phyloP scores from a whole-genome alignment of 2,888 invertebrate species.

The Andrena marginata region DNA sequence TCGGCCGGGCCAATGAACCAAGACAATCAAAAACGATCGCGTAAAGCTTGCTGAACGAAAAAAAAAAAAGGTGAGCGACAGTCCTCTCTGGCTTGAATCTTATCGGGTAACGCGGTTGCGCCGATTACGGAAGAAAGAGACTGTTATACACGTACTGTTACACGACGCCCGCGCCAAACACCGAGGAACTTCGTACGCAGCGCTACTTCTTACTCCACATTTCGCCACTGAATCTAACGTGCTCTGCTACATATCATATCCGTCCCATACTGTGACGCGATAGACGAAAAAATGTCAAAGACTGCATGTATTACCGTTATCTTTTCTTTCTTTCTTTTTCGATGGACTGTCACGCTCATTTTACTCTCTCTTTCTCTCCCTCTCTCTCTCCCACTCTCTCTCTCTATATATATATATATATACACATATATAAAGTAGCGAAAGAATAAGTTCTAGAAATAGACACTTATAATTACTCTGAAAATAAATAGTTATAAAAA shows the following conservation, averaged over 20 bases:
- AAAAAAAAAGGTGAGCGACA: constrained; percentile 10
- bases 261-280: constrained; percentile 25
- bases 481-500: constrained; percentile 85
- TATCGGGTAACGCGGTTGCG: constrained; percentile 7
- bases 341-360: constrained; percentile 46
- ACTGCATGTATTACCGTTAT: constrained; percentile 5
- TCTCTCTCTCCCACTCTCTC: background rate
- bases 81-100: background rate
- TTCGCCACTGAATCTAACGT: constrained; percentile 34
- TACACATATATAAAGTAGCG: constrained; percentile 26
- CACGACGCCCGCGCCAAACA: constrained; percentile 17
- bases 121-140: constrained; percentile 29
- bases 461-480: constrained; percentile 74
- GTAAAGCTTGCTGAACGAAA: background rate
- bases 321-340: constrained; percentile 12
- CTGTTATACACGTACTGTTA: constrained; percentile 19
- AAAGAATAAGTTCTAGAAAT: constrained; percentile 63
- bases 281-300: constrained; percentile 33
- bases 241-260: constrained; percentile 5
- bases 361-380: constrained; percentile 22
- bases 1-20: background rate
- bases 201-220: constrained; percentile 9
- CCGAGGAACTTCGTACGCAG: constrained; percentile 37
- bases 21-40: background rate
- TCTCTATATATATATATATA: no score